These are phyloP conservation scores for Mareca penelope DNA, from an alignment of 2,797 vertebrate genomes.

Conservation along the genomic window DNA sequence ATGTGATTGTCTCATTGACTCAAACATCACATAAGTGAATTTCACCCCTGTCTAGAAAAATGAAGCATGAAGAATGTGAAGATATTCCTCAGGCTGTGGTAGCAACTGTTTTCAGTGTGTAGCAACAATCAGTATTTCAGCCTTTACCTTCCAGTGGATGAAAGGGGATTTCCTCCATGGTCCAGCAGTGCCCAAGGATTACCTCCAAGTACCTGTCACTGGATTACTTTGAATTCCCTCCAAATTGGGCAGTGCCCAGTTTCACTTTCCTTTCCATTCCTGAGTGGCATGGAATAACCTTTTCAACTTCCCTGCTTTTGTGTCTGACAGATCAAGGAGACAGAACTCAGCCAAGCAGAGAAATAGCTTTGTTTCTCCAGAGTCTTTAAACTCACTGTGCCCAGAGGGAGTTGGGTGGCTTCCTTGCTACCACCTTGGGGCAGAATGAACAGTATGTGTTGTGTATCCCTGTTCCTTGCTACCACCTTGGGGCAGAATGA, in stretches of 20 bases:
- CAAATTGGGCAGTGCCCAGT: background rate
- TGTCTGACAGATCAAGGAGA: background rate
- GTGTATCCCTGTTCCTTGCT: background rate
- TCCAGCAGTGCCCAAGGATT: background rate
- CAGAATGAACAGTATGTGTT: background rate
- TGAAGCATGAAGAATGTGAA: background rate
- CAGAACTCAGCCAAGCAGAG: background rate
- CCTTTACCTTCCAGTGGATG: background rate
- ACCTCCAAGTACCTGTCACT: background rate
- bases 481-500: accelerated
- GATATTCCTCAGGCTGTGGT: background rate
- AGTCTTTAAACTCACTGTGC: background rate
- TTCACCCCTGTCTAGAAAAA: background rate
- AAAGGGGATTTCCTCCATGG: background rate
- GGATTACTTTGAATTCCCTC: background rate
- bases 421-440: accelerated
- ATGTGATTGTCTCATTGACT: background rate
- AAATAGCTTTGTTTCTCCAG: background rate
- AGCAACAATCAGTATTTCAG: background rate
- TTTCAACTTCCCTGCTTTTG: background rate
- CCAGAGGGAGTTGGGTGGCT: background rate
- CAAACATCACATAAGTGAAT: background rate
- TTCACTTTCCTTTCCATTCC: background rate
- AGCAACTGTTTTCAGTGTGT: background rate
- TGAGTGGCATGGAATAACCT: background rate